These are phyloP conservation scores for Habrosyne pyritoides DNA, from an alignment of 2,888 invertebrate genomes.

Conservation along the genomic window DNA sequence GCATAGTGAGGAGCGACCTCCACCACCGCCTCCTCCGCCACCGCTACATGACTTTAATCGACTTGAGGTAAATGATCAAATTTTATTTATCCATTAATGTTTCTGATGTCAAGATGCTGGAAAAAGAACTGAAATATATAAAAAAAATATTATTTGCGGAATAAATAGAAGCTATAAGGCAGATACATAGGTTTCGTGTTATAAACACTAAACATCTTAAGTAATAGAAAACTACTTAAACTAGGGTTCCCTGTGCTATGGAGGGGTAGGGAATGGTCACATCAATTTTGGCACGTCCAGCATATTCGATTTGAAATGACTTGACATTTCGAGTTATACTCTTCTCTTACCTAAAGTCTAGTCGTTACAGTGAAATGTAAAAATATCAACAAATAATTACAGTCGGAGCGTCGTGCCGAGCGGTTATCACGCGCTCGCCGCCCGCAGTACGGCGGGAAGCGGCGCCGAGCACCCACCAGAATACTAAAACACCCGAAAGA, in stretches of 20 bases:
- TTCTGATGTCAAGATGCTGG: not conserved
- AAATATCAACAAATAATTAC: constrained; percentile 17
- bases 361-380: not conserved
- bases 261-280: no score
- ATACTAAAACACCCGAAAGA: constrained; percentile 66
- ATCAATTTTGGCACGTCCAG: no score
- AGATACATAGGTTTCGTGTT: not conserved
- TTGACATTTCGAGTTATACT: not conserved
- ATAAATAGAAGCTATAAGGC: no score
- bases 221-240: no score
- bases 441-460: constrained; percentile 69
- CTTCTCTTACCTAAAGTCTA: not conserved
- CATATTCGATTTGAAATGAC: no score
- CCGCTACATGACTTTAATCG: constrained; percentile 75
- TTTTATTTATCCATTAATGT: not conserved
- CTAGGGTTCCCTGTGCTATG: no score
- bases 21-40: constrained; percentile 72
- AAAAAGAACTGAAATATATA: no score
- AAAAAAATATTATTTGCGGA: no score
- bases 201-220: no score
- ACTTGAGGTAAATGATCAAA: constrained; percentile 61
- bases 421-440: constrained; percentile 72
- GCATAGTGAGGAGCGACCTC: constrained; percentile 75
- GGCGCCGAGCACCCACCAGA: constrained; percentile 63
- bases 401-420: constrained; percentile 78